phyloP scores from a whole-genome alignment of 2,888 invertebrate genomes.

The Julus scanicus region DNA sequence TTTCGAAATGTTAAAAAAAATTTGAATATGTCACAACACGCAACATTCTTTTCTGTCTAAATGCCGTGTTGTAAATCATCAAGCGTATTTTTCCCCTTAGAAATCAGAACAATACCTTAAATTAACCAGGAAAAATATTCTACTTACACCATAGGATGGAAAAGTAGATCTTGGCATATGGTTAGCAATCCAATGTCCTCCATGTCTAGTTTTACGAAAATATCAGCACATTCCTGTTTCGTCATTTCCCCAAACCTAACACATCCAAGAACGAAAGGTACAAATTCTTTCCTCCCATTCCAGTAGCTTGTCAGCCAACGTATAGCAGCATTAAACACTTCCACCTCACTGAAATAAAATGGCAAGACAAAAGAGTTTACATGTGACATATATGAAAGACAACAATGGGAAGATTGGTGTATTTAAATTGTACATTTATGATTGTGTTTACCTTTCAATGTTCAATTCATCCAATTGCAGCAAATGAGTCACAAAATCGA shows the following conservation, averaged over 20 bases:
- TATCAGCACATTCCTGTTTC: conserved; percentile 22
- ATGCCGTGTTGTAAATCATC: no score
- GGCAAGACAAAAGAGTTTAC: no score
- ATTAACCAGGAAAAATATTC: neutral
- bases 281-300: conserved; percentile 38
- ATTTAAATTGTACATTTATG: no score
- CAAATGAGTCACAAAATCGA: conserved; percentile 38
- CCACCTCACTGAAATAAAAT: conserved; percentile 39
- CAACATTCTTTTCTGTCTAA: no score
- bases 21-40: no score
- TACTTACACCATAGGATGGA: conserved; percentile 1
- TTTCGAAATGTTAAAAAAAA: no score
- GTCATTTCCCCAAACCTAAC: conserved; percentile 23
- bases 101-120: no score
- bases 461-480: conserved; percentile 46
- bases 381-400: neutral
- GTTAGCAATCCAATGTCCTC: neutral
- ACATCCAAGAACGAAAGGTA: neutral
- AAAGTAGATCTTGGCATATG: conserved; percentile 33
- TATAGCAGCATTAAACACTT: conserved; percentile 48
- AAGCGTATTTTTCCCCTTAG: no score
- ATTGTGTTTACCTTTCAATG: conserved; percentile 27
- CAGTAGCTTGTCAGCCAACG: conserved; percentile 24
- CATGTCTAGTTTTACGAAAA: conserved; percentile 7
- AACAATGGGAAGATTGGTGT: no score